A percentile compares a stretch with the other conserved stretches of the same genome.
These are phyloP conservation scores for Synanthedon andrenaeformis DNA, from an alignment of 2,888 invertebrate genomes.

Conservation along the genomic window DNA sequence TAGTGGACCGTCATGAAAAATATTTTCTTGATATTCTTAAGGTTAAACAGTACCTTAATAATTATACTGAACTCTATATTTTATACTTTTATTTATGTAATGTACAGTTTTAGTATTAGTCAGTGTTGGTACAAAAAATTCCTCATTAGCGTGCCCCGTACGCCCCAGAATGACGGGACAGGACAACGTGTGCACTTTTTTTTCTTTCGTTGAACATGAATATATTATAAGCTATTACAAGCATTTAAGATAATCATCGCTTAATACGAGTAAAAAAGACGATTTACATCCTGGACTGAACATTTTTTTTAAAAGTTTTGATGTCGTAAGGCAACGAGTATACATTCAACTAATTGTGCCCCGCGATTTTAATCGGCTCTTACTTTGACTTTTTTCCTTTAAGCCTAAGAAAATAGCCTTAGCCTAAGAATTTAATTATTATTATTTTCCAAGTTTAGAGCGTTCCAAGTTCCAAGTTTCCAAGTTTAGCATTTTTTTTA, in stretches of 20 bases:
- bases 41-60: too few relatives aligned
- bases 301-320: not conserved
- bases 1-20: too few relatives aligned
- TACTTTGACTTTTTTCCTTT: too few relatives aligned
- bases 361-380: too few relatives aligned
- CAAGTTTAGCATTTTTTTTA: too few relatives aligned
- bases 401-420: too few relatives aligned
- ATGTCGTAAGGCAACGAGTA: too few relatives aligned
- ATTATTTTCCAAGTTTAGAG: too few relatives aligned
- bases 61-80: not conserved
- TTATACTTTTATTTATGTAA: not conserved
- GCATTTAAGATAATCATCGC: constrained; percentile 57
- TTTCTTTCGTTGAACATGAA: constrained; percentile 39
- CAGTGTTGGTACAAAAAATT: constrained; percentile 16
- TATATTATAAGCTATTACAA: constrained; percentile 57
- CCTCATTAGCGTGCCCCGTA: constrained; percentile 20
- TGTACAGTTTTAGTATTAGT: not conserved
- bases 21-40: too few relatives aligned
- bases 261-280: constrained; percentile 28
- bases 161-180: constrained; percentile 3
- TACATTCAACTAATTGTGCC: too few relatives aligned
- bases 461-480: too few relatives aligned
- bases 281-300: constrained; percentile 4
- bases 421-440: too few relatives aligned
- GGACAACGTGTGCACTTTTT: constrained; percentile 17